Evolutionary conservation across 2,888 invertebrate genomes (phyloP), one percentile per base, ranked within the genome.

Genomic region (Aplocera efformata): DNA sequence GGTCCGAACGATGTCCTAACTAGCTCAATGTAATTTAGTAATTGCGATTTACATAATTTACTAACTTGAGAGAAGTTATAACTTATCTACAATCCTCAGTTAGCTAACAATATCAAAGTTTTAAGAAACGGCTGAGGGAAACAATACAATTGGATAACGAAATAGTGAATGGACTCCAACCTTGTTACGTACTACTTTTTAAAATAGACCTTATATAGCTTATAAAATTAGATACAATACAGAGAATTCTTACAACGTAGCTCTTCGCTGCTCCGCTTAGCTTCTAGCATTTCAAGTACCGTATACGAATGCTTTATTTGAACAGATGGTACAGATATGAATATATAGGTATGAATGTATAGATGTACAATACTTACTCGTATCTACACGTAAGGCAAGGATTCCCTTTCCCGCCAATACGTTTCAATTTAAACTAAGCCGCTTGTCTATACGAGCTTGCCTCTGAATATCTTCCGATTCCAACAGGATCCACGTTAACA

Each of bases 341-440:
- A n/a, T n/a, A n/a, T n/a, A n/a, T n/a, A n/a, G n/a, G n/a, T n/a
- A n/a, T n/a, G n/a, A n/a, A n/a, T n/a, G n/a, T n/a, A n/a, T n/a
- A n/a, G n/a, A n/a, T 62, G 61, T 63, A 61, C 63, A 65, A 39
- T 46, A 41, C 29, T 32, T 43, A 54, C 45, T 51, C 42, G 41
- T 47, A 47, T n/a, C n/a, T n/a, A n/a, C n/a, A 42, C 62, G 67
- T 65, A 69, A 79, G 75, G 75, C 68, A 72, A 67, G 68, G 72
- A 72, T 78, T 74, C 70, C 70, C 62, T 73, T 72, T 69, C 60
- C 70, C 66, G 60, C 77, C 84, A 83, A 85, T 85, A 83, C 78
- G 79, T 85, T 83, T 85, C 85, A 83, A 85, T 85, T 83, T 83
- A 74, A 78, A 79, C 67, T 82, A 84, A 85, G 84, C 83, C 79